These are phyloP conservation scores for Scaptomyza pallida DNA, from an alignment of 1,140 invertebrate species.

Conservation along the genomic window DNA sequence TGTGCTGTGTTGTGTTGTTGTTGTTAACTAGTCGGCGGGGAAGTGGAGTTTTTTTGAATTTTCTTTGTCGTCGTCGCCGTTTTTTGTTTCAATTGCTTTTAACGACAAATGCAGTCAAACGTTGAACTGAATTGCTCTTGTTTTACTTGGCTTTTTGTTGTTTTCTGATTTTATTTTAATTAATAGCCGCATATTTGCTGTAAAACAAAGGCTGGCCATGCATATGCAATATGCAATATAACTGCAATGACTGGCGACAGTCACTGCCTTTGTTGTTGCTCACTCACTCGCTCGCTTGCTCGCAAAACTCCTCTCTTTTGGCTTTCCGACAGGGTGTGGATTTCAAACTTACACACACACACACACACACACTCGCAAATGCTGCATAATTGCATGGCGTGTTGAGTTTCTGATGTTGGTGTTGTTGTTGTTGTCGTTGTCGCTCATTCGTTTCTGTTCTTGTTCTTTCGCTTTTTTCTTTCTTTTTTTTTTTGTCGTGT, in stretches of 20 bases:
- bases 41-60: constrained; percentile 67
- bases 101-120: constrained; percentile 54
- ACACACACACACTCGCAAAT: constrained; percentile 43
- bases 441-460: constrained; percentile 41
- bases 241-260: constrained; percentile 40
- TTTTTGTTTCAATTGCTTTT: constrained; percentile 38
- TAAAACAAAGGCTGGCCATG: constrained; percentile 60
- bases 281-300: constrained; percentile 55
- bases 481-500: constrained; percentile 34
- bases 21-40: constrained; percentile 40
- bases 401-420: constrained; percentile 29
- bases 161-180: constrained; percentile 71
- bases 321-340: constrained; percentile 68
- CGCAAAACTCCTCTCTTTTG: constrained; percentile 43
- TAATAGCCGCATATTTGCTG: constrained; percentile 82
- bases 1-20: constrained; percentile 23
- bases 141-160: constrained; percentile 6
- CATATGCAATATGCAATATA: constrained; percentile 40
- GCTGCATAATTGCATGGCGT: constrained; percentile 75
- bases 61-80: constrained; percentile 8
- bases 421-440: constrained; percentile 17
- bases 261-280: constrained; percentile 71
- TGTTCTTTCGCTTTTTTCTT: constrained; percentile 22
- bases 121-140: constrained; percentile 33
- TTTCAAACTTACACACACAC: constrained; percentile 50